Percentiles rank a stretch among this genome's conserved stretches.
phyloP scores from a whole-genome alignment of 2,797 vertebrate species.

The Iguana delicatissima region DNA sequence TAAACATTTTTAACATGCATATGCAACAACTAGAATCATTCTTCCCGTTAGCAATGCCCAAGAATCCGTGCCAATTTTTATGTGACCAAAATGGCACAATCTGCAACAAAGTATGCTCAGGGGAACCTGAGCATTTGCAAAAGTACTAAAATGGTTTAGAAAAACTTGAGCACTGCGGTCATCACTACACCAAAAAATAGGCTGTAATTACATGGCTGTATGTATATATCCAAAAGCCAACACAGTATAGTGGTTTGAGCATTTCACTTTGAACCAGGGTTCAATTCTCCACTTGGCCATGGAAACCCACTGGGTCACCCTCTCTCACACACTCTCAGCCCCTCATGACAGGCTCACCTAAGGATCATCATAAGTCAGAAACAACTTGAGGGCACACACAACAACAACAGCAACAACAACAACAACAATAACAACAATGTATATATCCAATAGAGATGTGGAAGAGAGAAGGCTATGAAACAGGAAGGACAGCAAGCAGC shows the following conservation, averaged over 20 bases:
- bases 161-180: background rate
- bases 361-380: too few relatives aligned
- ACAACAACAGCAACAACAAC: too few relatives aligned
- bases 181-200: too few relatives aligned
- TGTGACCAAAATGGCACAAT: background rate
- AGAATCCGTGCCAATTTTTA: background rate
- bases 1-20: background rate
- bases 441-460: background rate
- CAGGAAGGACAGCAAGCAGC: background rate
- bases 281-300: too few relatives aligned
- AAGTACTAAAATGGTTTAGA: background rate
- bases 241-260: too few relatives aligned
- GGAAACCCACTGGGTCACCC: too few relatives aligned
- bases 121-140: background rate
- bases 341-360: too few relatives aligned
- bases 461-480: background rate
- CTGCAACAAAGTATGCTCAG: background rate
- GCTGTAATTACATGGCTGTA: background rate
- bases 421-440: background rate
- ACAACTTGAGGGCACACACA: too few relatives aligned
- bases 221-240: background rate
- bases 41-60: background rate
- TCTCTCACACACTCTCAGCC: too few relatives aligned
- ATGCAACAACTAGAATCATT: background rate
- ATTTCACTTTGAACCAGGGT: too few relatives aligned